phyloP scores from a whole-genome alignment of 2,797 vertebrate genomes.

The Lophius americanus region DNA sequence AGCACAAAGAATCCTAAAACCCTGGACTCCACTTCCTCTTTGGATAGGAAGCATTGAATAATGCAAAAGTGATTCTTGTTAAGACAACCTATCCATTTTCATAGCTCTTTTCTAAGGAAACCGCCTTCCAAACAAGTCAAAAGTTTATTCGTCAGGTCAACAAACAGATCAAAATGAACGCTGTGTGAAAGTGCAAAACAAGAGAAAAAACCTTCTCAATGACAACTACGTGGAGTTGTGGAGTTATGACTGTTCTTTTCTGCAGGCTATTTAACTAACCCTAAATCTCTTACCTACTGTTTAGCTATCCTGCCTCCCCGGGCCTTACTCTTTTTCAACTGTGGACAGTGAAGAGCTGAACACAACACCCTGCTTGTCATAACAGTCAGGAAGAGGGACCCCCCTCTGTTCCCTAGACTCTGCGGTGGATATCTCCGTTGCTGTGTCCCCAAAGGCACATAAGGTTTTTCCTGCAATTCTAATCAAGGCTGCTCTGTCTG shows the following conservation, averaged over 20 bases:
- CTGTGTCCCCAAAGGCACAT: conserved; percentile 45
- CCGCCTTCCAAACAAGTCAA: conserved; percentile 56
- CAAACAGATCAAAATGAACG: conserved; percentile 42
- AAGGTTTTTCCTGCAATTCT: conserved; percentile 80
- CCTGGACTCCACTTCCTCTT: conserved; percentile 54
- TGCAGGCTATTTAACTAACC: conserved; percentile 33
- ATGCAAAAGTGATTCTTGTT: conserved; percentile 57
- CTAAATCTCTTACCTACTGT: conserved; percentile 28
- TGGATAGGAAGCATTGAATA: conserved; percentile 54
- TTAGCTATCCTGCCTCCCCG: conserved; percentile 12
- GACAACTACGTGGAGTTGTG: conserved; percentile 18
- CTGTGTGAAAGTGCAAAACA: conserved; percentile 38
- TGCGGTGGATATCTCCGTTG: conserved; percentile 42
- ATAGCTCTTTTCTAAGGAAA: conserved; percentile 39
- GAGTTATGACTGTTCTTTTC: conserved; percentile 26
- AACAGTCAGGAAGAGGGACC: conserved; percentile 53
- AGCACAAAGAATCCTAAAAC: conserved; percentile 53
- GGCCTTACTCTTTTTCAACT: conserved; percentile 21
- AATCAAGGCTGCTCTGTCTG: conserved; percentile 61
- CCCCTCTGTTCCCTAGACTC: conserved; percentile 34
- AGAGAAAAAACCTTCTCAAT: conserved; percentile 37
- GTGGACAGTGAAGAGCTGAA: conserved; percentile 56
- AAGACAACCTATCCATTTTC: conserved; percentile 63
- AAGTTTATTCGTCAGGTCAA: conserved; percentile 55
- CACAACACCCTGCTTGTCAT: conserved; percentile 56